phyloP scores from a whole-genome alignment of 2,888 invertebrate species.

The Periphyllus acericola region DNA sequence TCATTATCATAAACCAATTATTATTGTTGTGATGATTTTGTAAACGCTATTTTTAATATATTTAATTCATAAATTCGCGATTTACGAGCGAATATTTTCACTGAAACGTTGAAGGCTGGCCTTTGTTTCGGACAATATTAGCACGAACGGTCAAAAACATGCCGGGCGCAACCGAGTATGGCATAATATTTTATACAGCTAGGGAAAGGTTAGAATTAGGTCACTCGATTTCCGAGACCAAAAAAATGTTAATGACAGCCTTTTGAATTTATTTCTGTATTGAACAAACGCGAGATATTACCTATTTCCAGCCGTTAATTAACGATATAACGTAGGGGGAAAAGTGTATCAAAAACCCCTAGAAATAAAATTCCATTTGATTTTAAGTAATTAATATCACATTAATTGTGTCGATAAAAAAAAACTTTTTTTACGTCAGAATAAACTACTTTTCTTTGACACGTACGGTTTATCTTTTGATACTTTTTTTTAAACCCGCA shows the following conservation, averaged over 20 bases:
- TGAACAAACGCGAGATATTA: not conserved
- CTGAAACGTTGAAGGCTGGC: constrained; percentile 17
- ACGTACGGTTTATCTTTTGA: no score
- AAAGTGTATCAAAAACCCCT: no score
- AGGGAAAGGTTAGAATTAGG: constrained; percentile 41
- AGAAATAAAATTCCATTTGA: no score
- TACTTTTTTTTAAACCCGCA: no score
- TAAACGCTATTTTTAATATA: not conserved
- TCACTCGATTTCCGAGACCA: constrained; percentile 33
- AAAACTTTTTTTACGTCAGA: no score
- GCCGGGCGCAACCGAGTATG: constrained; percentile 29
- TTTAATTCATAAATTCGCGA: constrained; percentile 5
- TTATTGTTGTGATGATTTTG: not conserved
- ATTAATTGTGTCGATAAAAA: no score
- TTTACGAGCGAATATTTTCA: constrained; percentile 38
- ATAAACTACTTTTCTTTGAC: no score
- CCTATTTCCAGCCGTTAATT: not conserved
- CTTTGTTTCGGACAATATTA: constrained; percentile 36
- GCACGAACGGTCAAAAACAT: constrained; percentile 53
- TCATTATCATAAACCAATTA: not conserved
- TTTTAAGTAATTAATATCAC: no score
- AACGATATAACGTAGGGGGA: not conserved
- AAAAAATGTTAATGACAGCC: constrained; percentile 37
- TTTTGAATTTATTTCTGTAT: constrained; percentile 24
- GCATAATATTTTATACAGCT: constrained; percentile 41